Evolutionary conservation across 2,888 invertebrate species (phyloP).

Genomic region (Ernsta delagoae): DNA sequence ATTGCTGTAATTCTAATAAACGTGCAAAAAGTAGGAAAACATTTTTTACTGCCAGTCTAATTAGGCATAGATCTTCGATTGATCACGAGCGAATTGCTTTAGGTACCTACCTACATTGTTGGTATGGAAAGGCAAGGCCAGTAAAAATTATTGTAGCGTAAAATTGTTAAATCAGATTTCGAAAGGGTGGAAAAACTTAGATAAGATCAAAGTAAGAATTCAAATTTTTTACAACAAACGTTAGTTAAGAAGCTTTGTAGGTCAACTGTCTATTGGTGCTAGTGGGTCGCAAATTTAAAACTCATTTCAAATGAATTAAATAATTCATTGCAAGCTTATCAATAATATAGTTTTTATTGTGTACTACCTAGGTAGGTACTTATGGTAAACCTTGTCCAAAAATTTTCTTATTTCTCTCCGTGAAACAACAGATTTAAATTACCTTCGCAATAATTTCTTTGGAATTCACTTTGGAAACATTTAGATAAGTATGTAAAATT

Average conservation of each 20-base stretch:
- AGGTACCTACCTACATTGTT: slow-evolving; percentile 32
- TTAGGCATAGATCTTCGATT: slow-evolving; percentile 41
- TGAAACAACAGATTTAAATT: no score
- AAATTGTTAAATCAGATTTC: slow-evolving; percentile 48
- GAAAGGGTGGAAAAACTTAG: slow-evolving; percentile 44
- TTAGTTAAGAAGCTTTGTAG: slow-evolving; percentile 18
- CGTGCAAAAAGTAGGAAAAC: slow-evolving; percentile 30
- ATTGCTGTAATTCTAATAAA: slow-evolving; percentile 32
- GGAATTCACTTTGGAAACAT: slow-evolving; percentile 38
- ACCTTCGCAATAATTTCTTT: slow-evolving; percentile 17
- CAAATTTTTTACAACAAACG: slow-evolving; percentile 16
- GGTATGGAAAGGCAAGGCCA: slow-evolving; percentile 48
- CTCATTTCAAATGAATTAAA: background rate
- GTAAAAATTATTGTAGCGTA: slow-evolving; percentile 50
- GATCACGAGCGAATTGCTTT: slow-evolving; percentile 40
- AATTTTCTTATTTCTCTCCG: no score
- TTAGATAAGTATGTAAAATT: slow-evolving; percentile 21
- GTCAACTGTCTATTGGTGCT: slow-evolving; percentile 1
- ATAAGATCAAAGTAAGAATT: slow-evolving; percentile 38
- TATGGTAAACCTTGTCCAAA: no score
- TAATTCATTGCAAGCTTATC: background rate
- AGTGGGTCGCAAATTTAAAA: slow-evolving; percentile 7
- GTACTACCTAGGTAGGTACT: no score
- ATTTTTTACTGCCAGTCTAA: slow-evolving; percentile 39
- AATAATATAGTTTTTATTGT: no score